Evolutionary conservation across 2,888 invertebrate genomes (phyloP).

Genomic region (Cartodere bifasciata): DNA sequence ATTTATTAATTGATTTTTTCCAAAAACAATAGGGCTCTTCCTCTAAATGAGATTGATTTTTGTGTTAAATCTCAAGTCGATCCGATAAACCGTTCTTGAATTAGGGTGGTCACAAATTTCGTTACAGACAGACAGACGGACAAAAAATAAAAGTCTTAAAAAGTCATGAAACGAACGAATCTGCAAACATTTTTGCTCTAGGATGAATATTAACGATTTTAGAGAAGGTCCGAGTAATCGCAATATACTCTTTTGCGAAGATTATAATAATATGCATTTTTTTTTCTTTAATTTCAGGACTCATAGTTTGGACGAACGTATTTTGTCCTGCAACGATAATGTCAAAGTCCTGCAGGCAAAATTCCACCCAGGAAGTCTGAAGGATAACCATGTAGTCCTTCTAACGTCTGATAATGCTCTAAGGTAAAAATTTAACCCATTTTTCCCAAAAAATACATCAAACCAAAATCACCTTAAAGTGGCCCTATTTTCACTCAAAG

Average conservation of each 20-base stretch:
- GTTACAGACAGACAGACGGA: too few relatives aligned
- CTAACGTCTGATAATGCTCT: slow-evolving; percentile 78
- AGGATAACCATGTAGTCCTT: slow-evolving; percentile 63
- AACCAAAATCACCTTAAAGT: slow-evolving; percentile 1
- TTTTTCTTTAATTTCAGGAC: slow-evolving; percentile 43
- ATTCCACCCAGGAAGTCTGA: slow-evolving; percentile 77
- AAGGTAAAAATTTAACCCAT: too few relatives aligned
- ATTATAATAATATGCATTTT: not conserved
- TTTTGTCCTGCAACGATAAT: slow-evolving; percentile 53
- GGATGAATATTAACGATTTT: too few relatives aligned
- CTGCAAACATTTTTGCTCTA: too few relatives aligned
- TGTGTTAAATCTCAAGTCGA: too few relatives aligned
- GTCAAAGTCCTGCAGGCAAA: slow-evolving; percentile 60
- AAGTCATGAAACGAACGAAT: too few relatives aligned
- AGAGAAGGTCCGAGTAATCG: not conserved
- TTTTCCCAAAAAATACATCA: not conserved
- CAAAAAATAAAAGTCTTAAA: too few relatives aligned
- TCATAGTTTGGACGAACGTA: slow-evolving; percentile 57
- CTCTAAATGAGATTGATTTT: too few relatives aligned
- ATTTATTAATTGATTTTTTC: too few relatives aligned
- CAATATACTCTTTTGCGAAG: not conserved
- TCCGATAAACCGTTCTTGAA: too few relatives aligned
- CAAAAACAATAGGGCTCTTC: too few relatives aligned
- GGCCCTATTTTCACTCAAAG: not conserved
- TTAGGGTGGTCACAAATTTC: too few relatives aligned